A percentile compares a stretch with the other conserved stretches of the same genome.
Evolutionary conservation across 2,797 vertebrate genomes (phyloP).

Genomic region (Sebastes minor): DNA sequence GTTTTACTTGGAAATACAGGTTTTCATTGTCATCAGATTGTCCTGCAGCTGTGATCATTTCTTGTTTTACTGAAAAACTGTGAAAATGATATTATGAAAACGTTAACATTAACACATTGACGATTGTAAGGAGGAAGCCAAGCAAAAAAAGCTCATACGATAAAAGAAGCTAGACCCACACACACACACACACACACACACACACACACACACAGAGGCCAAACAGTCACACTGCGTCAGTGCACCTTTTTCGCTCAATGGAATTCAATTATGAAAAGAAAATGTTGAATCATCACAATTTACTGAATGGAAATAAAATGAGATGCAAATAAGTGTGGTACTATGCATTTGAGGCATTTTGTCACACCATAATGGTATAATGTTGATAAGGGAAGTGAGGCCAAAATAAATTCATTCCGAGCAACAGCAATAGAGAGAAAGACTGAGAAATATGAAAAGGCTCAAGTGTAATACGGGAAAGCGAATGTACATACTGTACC

Average conservation of each 20-base stretch:
- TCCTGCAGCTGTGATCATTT: not conserved
- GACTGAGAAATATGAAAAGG: slow-evolving; percentile 38
- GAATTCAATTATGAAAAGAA: slow-evolving; percentile 80
- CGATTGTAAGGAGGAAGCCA: not conserved
- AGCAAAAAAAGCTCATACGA: slow-evolving; percentile 2
- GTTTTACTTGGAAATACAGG: not conserved
- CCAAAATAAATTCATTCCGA: slow-evolving; percentile 63
- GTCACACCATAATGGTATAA: slow-evolving; percentile 73
- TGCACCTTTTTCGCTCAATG: slow-evolving; percentile 58
- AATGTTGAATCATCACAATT: slow-evolving; percentile 76
- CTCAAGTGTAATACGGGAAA: slow-evolving; percentile 18
- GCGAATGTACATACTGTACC: slow-evolving; percentile 12
- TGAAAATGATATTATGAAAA: not conserved
- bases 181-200: not conserved
- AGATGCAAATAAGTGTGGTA: slow-evolving; percentile 79
- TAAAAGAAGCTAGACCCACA: not conserved
- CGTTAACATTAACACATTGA: not conserved
- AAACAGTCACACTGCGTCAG: slow-evolving; percentile 41
- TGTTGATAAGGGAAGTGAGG: slow-evolving; percentile 69
- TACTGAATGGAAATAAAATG: slow-evolving; percentile 73
- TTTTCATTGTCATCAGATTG: not conserved
- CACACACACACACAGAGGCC: not conserved
- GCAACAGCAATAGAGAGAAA: slow-evolving; percentile 36
- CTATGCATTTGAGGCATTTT: slow-evolving; percentile 76
- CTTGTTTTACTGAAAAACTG: not conserved